A percentile compares a stretch with the other conserved stretches of the same genome.
These are phyloP conservation scores for Proales similis DNA, from an alignment of 1,140 invertebrate species.

Conservation along the genomic window DNA sequence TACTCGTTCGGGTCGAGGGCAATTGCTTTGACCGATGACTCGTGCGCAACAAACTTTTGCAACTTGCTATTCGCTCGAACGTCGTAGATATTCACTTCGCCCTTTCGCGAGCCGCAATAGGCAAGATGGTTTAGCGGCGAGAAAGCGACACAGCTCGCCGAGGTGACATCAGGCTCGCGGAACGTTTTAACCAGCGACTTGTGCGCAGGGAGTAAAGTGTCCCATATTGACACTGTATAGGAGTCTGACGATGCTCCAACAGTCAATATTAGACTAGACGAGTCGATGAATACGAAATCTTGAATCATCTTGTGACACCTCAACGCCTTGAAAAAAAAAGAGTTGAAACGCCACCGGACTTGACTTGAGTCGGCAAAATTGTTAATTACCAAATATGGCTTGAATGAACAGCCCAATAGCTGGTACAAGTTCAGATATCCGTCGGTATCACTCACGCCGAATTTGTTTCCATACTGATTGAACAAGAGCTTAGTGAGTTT, in stretches of 20 bases:
- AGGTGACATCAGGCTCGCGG: slow-evolving; percentile 82
- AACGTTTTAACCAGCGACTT: slow-evolving; percentile 81
- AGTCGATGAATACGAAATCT: slow-evolving; percentile 94
- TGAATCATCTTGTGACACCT: slow-evolving; percentile 94
- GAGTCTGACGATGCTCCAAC: slow-evolving; percentile 91
- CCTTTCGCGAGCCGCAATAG: slow-evolving; percentile 35
- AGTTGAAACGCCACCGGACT: slow-evolving; percentile 2
- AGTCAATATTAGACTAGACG: slow-evolving; percentile 91
- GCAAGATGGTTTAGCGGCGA: slow-evolving; percentile 65
- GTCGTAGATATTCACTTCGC: slow-evolving; percentile 61
- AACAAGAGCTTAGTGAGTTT: slow-evolving; percentile 92
- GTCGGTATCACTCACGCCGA: slow-evolving; percentile 79
- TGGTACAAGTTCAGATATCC: slow-evolving; percentile 45
- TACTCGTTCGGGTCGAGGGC: slow-evolving; percentile 88
- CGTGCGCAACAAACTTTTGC: slow-evolving; percentile 82
- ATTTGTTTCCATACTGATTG: slow-evolving; percentile 94
- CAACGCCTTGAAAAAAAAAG: slow-evolving; percentile 65
- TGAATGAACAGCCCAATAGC: slow-evolving; percentile 11
- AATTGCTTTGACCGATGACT: slow-evolving; percentile 84
- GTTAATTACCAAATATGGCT: slow-evolving; percentile 9
- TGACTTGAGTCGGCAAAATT: neutral
- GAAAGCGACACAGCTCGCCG: slow-evolving; percentile 74
- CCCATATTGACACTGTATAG: slow-evolving; percentile 96
- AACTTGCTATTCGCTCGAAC: slow-evolving; percentile 75
- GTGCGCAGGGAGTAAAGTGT: slow-evolving; percentile 86